Evolutionary conservation across 2,113 vertebrate genomes (phyloP).

Genomic region (Dryoscopus gambensis): DNA sequence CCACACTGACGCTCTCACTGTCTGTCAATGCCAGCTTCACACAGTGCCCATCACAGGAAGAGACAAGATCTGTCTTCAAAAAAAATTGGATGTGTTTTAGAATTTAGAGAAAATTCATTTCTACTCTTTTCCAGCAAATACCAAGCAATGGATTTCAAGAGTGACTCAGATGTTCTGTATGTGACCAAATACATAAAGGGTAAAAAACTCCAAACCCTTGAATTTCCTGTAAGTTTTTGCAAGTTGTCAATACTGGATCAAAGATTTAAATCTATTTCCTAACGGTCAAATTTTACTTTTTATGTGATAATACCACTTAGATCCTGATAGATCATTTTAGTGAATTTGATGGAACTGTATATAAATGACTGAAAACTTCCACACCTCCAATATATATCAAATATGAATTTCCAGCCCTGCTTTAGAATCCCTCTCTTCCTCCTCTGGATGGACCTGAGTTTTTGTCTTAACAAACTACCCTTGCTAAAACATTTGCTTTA

Average conservation of each 20-base stretch:
- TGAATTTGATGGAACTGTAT: neutral
- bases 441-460: neutral
- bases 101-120: neutral
- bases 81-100: neutral
- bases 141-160: neutral
- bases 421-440: neutral
- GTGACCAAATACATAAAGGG: neutral
- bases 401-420: neutral
- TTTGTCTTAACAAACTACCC: neutral
- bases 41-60: neutral
- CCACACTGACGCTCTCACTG: neutral
- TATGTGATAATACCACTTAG: neutral
- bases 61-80: neutral
- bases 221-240: neutral
- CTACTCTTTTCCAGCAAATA: neutral
- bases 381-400: neutral
- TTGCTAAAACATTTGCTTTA: neutral
- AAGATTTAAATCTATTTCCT: neutral
- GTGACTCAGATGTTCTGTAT: neutral
- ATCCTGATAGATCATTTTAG: constrained; percentile 37
- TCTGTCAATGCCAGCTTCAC: neutral
- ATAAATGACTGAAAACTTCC: neutral
- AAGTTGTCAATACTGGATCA: neutral
- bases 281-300: neutral
- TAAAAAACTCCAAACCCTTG: neutral